Conservation (phyloP, 2,797 vertebrate genomes). For the Cynopterus sphinx region DNA sequence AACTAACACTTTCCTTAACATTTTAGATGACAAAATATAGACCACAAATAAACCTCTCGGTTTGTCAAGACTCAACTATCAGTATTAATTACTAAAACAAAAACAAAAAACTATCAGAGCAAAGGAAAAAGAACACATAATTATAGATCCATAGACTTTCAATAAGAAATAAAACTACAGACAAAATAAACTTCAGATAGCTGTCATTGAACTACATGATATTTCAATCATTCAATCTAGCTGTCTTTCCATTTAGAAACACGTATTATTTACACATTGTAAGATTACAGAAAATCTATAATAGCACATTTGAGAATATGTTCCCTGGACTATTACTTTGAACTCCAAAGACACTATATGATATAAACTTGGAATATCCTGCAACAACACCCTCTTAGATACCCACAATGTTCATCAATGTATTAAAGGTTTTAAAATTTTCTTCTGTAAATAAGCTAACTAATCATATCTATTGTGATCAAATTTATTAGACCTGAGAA, state of each 20-base stretch:
- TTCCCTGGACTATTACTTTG: not conserved
- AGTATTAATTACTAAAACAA: too few relatives aligned
- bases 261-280: not conserved
- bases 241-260: not conserved
- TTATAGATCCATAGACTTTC: not conserved
- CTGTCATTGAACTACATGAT: not conserved
- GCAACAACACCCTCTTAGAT: not conserved
- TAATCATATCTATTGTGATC: not conserved
- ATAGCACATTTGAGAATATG: not conserved
- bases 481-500: not conserved
- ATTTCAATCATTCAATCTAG: not conserved
- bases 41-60: not conserved
- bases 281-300: not conserved
- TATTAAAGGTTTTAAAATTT: not conserved
- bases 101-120: not conserved
- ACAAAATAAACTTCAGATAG: not conserved
- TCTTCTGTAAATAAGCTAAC: slow-evolving; percentile 5
- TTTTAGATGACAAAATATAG: not conserved
- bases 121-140: slow-evolving; percentile 15
- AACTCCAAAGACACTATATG: not conserved
- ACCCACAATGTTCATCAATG: not conserved
- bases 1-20: slow-evolving; percentile 25
- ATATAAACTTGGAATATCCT: not conserved
- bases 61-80: not conserved
- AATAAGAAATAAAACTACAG: not conserved